Evolutionary conservation across 2,888 invertebrate species (phyloP).

Genomic region (Lithosia quadra): DNA sequence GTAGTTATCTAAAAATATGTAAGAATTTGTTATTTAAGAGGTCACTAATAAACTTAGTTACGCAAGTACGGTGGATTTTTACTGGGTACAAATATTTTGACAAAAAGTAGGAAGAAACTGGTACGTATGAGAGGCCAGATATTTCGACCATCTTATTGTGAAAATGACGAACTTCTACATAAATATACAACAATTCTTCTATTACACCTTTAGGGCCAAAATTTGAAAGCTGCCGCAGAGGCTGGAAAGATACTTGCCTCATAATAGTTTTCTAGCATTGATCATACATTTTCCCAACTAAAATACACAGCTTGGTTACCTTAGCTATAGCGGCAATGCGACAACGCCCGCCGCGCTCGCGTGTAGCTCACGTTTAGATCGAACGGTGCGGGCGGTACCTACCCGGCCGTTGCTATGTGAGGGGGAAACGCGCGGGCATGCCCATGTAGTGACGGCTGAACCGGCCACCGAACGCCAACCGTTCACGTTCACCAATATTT

Average conservation of each 20-base stretch:
- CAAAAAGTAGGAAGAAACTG: not conserved
- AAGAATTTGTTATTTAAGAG: too few relatives aligned
- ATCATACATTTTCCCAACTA: not conserved
- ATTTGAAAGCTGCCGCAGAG: not conserved
- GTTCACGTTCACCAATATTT: conserved; percentile 14
- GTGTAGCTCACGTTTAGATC: conserved; percentile 39
- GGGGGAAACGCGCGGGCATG: conserved; percentile 46
- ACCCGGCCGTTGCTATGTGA: conserved; percentile 38
- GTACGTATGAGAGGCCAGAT: not conserved
- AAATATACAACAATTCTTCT: too few relatives aligned
- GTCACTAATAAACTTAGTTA: too few relatives aligned
- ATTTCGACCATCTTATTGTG: not conserved
- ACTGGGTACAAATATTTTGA: too few relatives aligned
- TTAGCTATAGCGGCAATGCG: conserved; percentile 49
- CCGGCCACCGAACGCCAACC: conserved; percentile 32
- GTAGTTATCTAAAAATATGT: too few relatives aligned
- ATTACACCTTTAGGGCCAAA: not conserved
- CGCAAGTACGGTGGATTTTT: too few relatives aligned
- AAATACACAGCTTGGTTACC: conserved; percentile 41
- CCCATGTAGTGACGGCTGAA: conserved; percentile 20
- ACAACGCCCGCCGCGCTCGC: conserved; percentile 44
- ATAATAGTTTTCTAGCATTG: not conserved
- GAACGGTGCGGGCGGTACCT: conserved; percentile 50
- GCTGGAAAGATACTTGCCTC: not conserved
- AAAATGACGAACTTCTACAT: not conserved